These are phyloP conservation scores for Sturmia bella DNA, from an alignment of 2,888 invertebrate species.

Conservation along the genomic window DNA sequence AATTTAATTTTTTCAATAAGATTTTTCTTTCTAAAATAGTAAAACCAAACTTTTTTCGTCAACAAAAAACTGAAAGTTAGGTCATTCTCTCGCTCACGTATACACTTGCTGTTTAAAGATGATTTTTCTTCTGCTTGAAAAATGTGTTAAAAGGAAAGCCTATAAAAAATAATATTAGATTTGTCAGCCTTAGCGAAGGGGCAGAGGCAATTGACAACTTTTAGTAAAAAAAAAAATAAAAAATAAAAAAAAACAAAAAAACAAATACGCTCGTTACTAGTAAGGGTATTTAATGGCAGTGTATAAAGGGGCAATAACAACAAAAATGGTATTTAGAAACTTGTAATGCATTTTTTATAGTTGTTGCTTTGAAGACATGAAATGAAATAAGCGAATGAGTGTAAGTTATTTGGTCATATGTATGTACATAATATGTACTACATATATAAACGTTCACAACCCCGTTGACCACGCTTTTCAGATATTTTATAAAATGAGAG, in stretches of 20 bases:
- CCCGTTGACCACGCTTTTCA: no score
- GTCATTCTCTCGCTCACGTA: no score
- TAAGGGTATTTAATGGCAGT: constrained; percentile 72
- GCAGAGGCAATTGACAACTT: constrained; percentile 67
- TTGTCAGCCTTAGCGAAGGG: constrained; percentile 55
- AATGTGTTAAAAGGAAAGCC: constrained; percentile 52
- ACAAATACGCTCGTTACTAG: constrained; percentile 33
- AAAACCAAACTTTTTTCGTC: no score
- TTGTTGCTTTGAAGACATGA: constrained; percentile 15
- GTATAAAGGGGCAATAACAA: constrained; percentile 25
- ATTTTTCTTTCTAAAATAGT: no score
- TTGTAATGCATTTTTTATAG: constrained; percentile 56
- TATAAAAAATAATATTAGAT: constrained; percentile 40
- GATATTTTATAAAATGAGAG: no score
- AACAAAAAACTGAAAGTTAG: no score
- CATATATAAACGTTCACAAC: no score
- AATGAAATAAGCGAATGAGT: constrained; percentile 33
- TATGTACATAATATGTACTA: neutral
- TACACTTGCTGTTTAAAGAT: constrained; percentile 49
- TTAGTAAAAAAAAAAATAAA: constrained; percentile 36
- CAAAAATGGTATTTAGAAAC: constrained; percentile 18
- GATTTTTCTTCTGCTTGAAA: constrained; percentile 26
- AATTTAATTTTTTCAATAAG: no score
- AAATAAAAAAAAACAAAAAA: constrained; percentile 32
- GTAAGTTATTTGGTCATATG: constrained; percentile 4